phyloP scores from a whole-genome alignment of 2,113 vertebrate genomes.

The Catagonus wagneri region DNA sequence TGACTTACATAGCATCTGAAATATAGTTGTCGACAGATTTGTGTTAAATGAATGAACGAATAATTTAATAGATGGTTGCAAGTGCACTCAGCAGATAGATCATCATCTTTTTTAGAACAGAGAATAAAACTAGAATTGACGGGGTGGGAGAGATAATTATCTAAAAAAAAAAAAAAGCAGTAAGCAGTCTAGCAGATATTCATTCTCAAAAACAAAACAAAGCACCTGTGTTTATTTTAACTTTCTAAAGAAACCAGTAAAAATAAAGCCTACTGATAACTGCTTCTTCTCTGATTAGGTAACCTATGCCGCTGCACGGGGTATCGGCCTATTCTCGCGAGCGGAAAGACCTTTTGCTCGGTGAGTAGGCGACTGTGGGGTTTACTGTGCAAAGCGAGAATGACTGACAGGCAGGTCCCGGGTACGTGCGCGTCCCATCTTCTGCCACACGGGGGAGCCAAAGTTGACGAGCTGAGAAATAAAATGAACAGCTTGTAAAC shows the following conservation, averaged over 20 bases:
- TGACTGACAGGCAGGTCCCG: background rate
- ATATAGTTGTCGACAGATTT: background rate
- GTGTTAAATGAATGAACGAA: background rate
- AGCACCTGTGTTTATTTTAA: background rate
- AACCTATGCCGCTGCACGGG: slow-evolving; percentile 94
- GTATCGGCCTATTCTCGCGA: slow-evolving; percentile 91
- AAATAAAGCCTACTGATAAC: background rate
- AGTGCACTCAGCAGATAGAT: background rate
- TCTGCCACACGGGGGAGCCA: background rate
- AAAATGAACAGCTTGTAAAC: background rate
- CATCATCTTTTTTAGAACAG: background rate
- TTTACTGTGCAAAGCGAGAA: background rate
- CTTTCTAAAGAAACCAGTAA: background rate
- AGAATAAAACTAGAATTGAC: background rate
- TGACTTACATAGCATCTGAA: background rate
- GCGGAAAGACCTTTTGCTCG: slow-evolving; percentile 90
- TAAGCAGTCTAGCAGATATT: background rate
- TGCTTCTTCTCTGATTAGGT: slow-evolving; percentile 82
- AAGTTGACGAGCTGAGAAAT: background rate
- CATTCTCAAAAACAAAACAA: background rate
- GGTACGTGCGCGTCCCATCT: rapidly evolving
- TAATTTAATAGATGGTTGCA: background rate
- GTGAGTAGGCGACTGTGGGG: slow-evolving; percentile 78
- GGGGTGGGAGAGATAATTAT: background rate
- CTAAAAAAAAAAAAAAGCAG: background rate